phyloP scores from a whole-genome alignment of 2,888 invertebrate species.

The Dasypolia templi region DNA sequence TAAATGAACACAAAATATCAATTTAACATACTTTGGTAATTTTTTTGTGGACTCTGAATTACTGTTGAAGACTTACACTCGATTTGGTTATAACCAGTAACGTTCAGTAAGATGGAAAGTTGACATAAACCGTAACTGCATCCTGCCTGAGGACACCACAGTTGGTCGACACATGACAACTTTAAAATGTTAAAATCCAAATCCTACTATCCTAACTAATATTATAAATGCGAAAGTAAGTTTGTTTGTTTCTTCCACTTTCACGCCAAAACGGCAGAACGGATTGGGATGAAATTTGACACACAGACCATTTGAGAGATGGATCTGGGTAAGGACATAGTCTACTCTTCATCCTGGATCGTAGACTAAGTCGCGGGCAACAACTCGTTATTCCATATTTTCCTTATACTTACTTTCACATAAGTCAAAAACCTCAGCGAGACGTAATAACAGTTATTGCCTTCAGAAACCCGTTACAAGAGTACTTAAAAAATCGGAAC shows the following conservation, averaged over 20 bases:
- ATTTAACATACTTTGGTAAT: neutral
- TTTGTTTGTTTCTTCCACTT: too few relatives aligned
- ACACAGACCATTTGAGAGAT: too few relatives aligned
- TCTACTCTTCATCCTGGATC: too few relatives aligned
- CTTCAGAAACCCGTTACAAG: conserved; percentile 34
- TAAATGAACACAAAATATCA: neutral
- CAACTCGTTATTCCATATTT: too few relatives aligned
- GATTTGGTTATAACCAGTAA: neutral
- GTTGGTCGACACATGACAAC: neutral
- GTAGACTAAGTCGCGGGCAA: too few relatives aligned
- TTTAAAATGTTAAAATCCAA: too few relatives aligned
- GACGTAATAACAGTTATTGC: conserved; percentile 21
- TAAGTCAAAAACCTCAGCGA: neutral
- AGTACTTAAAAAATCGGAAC: conserved; percentile 45
- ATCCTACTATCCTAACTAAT: too few relatives aligned
- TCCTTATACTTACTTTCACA: conserved; percentile 9
- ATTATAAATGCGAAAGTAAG: too few relatives aligned
- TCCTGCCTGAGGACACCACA: neutral
- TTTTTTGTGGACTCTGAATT: neutral
- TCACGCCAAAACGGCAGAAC: too few relatives aligned
- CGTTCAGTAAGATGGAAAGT: neutral
- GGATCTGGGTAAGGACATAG: too few relatives aligned
- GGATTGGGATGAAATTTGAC: too few relatives aligned
- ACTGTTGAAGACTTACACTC: neutral
- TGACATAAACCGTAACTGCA: fast-evolving